phyloP scores from a whole-genome alignment of 2,888 invertebrate genomes.

The Lasioglossum marginatum region DNA sequence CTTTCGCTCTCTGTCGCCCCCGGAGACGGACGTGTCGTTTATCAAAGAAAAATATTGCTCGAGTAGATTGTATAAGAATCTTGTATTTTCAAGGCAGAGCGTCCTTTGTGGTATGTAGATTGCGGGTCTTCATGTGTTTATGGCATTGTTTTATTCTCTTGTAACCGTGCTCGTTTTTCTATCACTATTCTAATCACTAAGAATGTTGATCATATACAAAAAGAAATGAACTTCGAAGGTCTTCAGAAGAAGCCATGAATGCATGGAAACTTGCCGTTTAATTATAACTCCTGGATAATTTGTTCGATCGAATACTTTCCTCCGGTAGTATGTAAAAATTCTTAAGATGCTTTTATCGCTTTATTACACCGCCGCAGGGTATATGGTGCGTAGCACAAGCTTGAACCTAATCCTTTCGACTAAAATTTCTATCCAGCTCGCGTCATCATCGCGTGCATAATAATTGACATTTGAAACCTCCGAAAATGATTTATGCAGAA shows the following conservation, averaged over 20 bases:
- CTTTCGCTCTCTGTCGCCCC: background rate
- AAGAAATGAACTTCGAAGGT: background rate
- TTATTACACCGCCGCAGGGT: background rate
- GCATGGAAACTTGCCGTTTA: background rate
- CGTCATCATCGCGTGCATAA: background rate
- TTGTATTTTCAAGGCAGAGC: background rate
- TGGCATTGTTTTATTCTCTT: background rate
- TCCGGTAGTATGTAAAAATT: background rate
- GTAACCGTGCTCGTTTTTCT: background rate
- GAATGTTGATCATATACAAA: background rate
- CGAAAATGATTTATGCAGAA: background rate
- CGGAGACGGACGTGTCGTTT: background rate
- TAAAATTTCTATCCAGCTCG: too few relatives aligned
- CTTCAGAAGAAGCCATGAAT: background rate
- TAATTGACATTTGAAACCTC: background rate
- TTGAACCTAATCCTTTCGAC: background rate
- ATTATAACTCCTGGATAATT: background rate
- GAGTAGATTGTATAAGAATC: background rate
- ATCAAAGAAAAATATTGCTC: background rate
- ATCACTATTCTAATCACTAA: background rate
- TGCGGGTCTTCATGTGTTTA: background rate
- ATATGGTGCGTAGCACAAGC: background rate
- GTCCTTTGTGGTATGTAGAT: background rate
- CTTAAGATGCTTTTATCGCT: background rate
- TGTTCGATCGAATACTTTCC: background rate